Evolutionary conservation across 2,888 invertebrate genomes (phyloP), one percentile per base, ranked within the genome.

Genomic region (Hyles lineata): DNA sequence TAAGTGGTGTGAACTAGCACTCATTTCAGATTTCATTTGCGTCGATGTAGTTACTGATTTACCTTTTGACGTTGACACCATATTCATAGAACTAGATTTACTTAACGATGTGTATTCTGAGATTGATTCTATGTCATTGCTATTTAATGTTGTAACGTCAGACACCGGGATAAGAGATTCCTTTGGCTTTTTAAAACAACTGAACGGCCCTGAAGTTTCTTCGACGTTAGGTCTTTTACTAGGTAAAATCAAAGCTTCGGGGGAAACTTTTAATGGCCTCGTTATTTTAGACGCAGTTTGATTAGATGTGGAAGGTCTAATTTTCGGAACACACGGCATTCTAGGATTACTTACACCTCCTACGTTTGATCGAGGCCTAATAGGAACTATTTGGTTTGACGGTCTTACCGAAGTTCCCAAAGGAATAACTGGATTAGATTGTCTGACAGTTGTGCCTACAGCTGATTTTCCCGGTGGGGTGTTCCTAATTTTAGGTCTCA

Each of bases 151-250:
- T 2, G 86, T 78, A 69, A 88, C 76, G 73, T 91, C 92, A 58
- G 87, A 79, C 35, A 81, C 84, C 6, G 90, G 87, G 72, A 89
- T 86, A 6, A 90, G 80, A 9, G 90, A 89, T 76, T 93, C 92
- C 78, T 92, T 93, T 19, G 91, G 88, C 78, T 91, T 93, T 79
- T 94, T 94, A 76, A 93, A 92, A 81, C 90, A 91, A 82, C 90
- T 90, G 70, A 92, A 92, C 70, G 89, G 90, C 15, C 89, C 90
- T 9, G 82, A 74, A 5, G 77, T 43, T 59, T 89, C 87, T 74
- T 91, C 87, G 1, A 82, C 74, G 69, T 77, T 80, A 23, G 87
- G 77, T 59, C 90, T 87, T 82, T 93, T 92, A 4, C 74, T 72
- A 11, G 81, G 43, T 55, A 85, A 78, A 69, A 78, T 81, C 61